These are phyloP conservation scores for Propithecus coquereli DNA, from an alignment of 2,113 vertebrate genomes.

Conservation along the genomic window DNA sequence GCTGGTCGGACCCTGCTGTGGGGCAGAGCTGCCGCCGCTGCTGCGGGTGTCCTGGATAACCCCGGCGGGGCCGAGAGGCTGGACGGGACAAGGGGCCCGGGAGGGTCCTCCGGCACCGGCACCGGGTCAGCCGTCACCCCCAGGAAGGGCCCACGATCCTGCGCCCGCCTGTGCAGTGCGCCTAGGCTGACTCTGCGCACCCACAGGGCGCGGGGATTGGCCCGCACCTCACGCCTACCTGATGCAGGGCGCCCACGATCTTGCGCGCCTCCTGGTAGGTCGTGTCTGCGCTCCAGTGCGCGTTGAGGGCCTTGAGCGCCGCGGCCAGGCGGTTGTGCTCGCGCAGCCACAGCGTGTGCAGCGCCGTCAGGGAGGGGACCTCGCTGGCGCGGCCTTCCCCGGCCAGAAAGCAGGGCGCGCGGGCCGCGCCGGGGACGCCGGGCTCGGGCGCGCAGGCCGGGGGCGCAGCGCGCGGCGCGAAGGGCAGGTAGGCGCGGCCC, in stretches of 20 bases:
- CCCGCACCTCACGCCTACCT: constrained; percentile 81
- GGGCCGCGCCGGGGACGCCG: neutral
- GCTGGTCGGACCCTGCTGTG: too few relatives aligned
- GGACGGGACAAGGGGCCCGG: neutral
- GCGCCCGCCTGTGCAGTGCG: neutral
- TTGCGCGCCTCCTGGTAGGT: constrained; percentile 94
- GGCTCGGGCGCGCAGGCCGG: constrained; percentile 83
- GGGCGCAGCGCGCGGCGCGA: constrained; percentile 72
- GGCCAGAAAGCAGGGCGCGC: constrained; percentile 86
- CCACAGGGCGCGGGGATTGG: rapidly evolving
- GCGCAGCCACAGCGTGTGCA: constrained; percentile 94
- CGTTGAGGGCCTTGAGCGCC: constrained; percentile 83
- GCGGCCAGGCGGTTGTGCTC: constrained; percentile 93
- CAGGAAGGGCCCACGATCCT: neutral
- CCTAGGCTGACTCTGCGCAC: neutral
- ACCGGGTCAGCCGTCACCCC: too few relatives aligned
- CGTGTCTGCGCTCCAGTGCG: constrained; percentile 88
- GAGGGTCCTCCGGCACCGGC: rapidly evolving
- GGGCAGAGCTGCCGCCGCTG: rapidly evolving
- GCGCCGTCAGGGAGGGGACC: constrained; percentile 83
- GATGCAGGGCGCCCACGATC: constrained; percentile 93
- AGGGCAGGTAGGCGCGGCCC: constrained; percentile 86
- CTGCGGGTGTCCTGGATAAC: too few relatives aligned
- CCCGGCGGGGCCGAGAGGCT: rapidly evolving
- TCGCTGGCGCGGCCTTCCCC: constrained; percentile 92